Percentiles rank a stretch among this genome's conserved stretches.
Conservation (phyloP, 2,888 invertebrate species). For the Pristionchus fissidentatus region DNA sequence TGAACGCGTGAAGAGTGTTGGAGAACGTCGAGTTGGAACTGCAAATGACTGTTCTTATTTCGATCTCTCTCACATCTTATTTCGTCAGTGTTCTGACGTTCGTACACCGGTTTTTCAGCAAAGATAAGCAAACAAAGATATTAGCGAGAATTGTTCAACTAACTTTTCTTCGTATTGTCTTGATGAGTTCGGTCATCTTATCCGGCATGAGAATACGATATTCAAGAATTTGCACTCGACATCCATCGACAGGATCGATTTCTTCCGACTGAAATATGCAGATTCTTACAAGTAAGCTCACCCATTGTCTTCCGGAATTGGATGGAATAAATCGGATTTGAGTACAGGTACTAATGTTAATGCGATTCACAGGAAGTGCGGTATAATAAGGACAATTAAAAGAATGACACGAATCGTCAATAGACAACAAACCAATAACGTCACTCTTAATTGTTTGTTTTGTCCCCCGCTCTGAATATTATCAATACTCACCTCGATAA, state of each 20-base stretch:
- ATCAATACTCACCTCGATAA: conserved; percentile 28
- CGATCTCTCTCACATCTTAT: neutral
- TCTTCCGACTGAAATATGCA: conserved; percentile 69
- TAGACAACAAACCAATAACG: too few species aligned
- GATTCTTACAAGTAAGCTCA: neutral
- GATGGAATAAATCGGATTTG: too few species aligned
- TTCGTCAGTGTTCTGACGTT: neutral
- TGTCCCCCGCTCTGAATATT: too few species aligned
- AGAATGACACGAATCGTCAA: too few species aligned
- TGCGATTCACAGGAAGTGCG: too few species aligned
- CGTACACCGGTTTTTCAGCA: neutral
- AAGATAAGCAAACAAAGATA: neutral
- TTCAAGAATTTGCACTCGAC: conserved; percentile 68
- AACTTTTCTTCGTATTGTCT: conserved; percentile 68
- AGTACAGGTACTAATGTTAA: too few species aligned
- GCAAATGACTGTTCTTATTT: conserved; percentile 9
- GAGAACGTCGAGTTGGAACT: conserved; percentile 59
- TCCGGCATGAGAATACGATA: conserved; percentile 69
- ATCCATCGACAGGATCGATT: conserved; percentile 70
- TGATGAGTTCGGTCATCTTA: conserved; percentile 66
- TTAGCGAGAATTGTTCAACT: neutral
- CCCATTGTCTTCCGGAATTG: neutral
- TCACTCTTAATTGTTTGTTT: neutral
- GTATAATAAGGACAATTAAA: too few species aligned
- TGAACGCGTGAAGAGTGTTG: conserved; percentile 54